phyloP scores from a whole-genome alignment of 1,140 invertebrate genomes.

The Penaeus japonicus region DNA sequence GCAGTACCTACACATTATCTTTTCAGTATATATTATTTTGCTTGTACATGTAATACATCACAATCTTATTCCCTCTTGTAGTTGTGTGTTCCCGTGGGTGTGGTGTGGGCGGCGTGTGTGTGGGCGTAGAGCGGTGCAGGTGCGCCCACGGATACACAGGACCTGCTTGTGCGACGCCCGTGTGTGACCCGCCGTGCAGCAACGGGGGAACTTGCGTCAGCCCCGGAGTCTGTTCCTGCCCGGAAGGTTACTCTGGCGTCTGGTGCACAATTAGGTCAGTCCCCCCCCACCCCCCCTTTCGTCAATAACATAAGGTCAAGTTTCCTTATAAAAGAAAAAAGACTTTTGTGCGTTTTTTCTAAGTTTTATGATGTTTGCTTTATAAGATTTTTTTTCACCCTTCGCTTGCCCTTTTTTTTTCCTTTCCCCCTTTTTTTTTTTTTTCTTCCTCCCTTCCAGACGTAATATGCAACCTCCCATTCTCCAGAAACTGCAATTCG shows the following conservation, averaged over 20 bases:
- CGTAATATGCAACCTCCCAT: too few species aligned
- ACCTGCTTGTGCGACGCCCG: constrained; percentile 24
- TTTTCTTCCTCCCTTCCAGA: too few species aligned
- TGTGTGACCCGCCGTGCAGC: constrained; percentile 62
- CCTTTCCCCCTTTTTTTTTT: too few species aligned
- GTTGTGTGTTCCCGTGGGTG: constrained; percentile 42
- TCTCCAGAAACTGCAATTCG: too few species aligned
- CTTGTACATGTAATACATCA: neutral
- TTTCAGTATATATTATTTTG: neutral
- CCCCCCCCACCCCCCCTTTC: too few species aligned
- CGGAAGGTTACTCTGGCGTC: constrained; percentile 45
- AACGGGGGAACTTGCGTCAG: constrained; percentile 61
- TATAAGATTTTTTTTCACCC: too few species aligned
- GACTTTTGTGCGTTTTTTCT: too few species aligned
- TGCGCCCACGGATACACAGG: constrained; percentile 80
- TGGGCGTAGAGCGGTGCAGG: constrained; percentile 83
- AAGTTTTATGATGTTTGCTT: too few species aligned
- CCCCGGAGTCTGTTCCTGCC: constrained; percentile 62
- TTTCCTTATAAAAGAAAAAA: too few species aligned
- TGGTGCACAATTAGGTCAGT: constrained; percentile 40
- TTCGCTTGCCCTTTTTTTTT: too few species aligned
- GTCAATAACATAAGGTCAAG: too few species aligned
- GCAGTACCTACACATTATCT: too few species aligned
- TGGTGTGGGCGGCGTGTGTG: constrained; percentile 75
- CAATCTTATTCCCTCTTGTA: neutral